Conservation (phyloP, 2,797 vertebrate species). For the Galagoides demidoff region DNA sequence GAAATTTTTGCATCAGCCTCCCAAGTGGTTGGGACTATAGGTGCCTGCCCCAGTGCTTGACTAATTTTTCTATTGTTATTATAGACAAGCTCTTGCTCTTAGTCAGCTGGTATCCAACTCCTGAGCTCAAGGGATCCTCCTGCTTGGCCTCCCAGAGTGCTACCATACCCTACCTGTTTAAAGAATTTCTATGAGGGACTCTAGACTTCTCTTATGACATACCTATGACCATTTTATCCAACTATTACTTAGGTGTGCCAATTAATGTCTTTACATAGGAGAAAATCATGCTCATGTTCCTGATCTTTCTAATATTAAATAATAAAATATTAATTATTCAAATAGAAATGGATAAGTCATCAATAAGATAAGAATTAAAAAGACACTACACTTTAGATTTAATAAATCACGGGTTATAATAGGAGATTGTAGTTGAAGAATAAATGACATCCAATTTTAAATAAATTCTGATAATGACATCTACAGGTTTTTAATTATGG, state of each 20-base stretch:
- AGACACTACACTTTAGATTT: neutral
- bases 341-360: neutral
- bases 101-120: too few relatives aligned
- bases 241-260: neutral
- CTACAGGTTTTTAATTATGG: neutral
- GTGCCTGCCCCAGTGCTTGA: too few relatives aligned
- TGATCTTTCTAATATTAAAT: neutral
- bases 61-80: too few relatives aligned
- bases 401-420: neutral
- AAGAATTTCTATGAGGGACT: too few relatives aligned
- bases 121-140: too few relatives aligned
- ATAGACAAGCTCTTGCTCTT: too few relatives aligned
- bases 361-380: neutral
- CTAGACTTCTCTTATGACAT: neutral
- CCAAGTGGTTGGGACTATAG: too few relatives aligned
- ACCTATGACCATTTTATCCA: neutral
- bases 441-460: neutral
- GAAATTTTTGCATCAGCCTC: too few relatives aligned
- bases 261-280: neutral
- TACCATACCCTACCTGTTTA: too few relatives aligned
- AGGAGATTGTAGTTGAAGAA: neutral
- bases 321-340: slow-evolving; percentile 36
- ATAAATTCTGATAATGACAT: neutral
- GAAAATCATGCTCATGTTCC: neutral
- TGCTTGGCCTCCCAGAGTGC: too few relatives aligned